Conservation (phyloP, 1,140 invertebrate genomes). For the Hypsibius dujardini region DNA sequence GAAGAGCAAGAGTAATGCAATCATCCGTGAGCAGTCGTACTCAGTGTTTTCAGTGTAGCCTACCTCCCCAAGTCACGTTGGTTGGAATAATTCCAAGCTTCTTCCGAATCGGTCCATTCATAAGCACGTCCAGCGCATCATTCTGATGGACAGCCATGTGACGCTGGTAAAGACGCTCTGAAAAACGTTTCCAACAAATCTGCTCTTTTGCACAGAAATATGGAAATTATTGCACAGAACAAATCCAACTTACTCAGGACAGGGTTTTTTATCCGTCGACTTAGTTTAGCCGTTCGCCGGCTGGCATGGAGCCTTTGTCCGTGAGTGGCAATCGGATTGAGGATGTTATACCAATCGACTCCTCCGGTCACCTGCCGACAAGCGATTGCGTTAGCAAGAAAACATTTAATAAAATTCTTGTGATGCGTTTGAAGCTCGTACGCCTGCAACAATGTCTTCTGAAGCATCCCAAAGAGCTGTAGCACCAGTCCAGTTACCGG, state of each 20-base stretch:
- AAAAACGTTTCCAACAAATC: conserved; percentile 15
- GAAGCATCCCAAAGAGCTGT: conserved; percentile 45
- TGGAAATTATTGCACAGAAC: conserved; percentile 18
- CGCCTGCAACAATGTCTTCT: conserved; percentile 39
- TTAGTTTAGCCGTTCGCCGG: neutral
- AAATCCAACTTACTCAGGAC: conserved; percentile 8
- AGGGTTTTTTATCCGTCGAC: conserved; percentile 18
- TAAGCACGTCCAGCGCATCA: conserved; percentile 39
- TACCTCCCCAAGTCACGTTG: conserved; percentile 42
- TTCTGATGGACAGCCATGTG: conserved; percentile 24
- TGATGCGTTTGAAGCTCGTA: conserved; percentile 20
- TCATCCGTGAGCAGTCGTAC: too few species aligned
- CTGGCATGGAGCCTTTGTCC: conserved; percentile 20
- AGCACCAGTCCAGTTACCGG: conserved; percentile 39
- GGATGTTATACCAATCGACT: conserved; percentile 63
- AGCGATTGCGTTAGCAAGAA: neutral
- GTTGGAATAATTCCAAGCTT: conserved; percentile 43
- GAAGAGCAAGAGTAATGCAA: too few species aligned
- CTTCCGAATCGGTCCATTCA: conserved; percentile 49
- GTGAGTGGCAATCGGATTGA: conserved; percentile 29
- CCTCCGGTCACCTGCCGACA: conserved; percentile 35
- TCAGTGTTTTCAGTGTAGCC: neutral
- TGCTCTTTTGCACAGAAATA: too few species aligned
- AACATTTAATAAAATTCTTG: conserved; percentile 8
- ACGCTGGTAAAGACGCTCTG: conserved; percentile 19